A percentile compares a stretch with the other conserved stretches of the same genome.
Conservation (phyloP, 2,797 vertebrate species). For the Scyliorhinus canicula region DNA sequence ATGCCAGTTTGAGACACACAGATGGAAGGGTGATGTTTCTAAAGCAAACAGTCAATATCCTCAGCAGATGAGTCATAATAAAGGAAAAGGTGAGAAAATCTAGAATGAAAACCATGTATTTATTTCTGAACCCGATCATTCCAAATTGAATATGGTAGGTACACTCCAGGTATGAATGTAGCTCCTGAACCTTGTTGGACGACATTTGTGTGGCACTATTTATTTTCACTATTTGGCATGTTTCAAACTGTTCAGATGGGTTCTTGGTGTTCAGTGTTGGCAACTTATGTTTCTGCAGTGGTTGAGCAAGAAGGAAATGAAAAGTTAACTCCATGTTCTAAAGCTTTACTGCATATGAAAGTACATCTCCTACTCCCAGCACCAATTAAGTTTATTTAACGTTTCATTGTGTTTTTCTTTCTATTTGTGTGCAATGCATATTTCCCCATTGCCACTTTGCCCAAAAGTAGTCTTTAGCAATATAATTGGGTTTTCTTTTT, state of each 20-base stretch:
- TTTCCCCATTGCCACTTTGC: neutral
- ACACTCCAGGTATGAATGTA: neutral
- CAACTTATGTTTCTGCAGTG: neutral
- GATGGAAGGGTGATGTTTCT: neutral
- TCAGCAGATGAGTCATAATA: neutral
- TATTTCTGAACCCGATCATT: neutral
- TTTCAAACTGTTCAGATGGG: neutral
- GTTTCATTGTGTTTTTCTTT: neutral
- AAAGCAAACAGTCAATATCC: neutral
- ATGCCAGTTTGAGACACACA: neutral
- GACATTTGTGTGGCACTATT: neutral
- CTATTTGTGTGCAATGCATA: neutral
- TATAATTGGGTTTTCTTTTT: neutral
- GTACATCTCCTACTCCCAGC: neutral
- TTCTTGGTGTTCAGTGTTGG: neutral
- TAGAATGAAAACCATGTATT: too few relatives aligned
- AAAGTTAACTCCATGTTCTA: neutral
- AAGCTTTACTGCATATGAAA: neutral
- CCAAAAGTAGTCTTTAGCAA: neutral
- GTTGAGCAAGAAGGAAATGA: neutral
- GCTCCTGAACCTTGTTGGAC: neutral
- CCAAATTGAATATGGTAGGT: neutral
- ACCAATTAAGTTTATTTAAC: neutral
- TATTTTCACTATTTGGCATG: neutral
- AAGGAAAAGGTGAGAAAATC: neutral